Conservation (phyloP, 1,140 invertebrate species). For the Zaprionus gabonicus region DNA sequence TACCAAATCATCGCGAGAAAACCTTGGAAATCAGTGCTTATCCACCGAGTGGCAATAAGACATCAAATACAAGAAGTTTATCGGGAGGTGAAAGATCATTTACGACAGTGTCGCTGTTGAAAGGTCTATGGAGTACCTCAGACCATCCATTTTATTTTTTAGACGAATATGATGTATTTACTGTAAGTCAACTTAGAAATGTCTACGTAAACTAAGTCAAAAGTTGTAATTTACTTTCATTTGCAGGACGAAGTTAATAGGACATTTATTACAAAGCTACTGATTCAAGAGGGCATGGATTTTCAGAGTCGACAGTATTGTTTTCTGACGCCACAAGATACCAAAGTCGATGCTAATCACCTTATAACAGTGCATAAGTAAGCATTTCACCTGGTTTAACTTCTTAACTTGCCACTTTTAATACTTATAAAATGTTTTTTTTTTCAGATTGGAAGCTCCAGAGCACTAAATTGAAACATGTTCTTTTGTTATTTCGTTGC, state of each 20-base stretch:
- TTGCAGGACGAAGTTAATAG: constrained; percentile 90
- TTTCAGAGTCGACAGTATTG: constrained; percentile 89
- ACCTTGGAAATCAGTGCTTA: constrained; percentile 87
- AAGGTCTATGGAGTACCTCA: constrained; percentile 96
- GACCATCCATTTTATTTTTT: constrained; percentile 97
- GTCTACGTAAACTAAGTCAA: neutral
- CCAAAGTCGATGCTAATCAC: constrained; percentile 85
- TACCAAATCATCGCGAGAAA: constrained; percentile 87
- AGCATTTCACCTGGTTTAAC: neutral
- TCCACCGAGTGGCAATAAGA: constrained; percentile 84
- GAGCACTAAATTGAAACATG: constrained; percentile 39
- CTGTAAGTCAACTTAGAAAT: constrained; percentile 87
- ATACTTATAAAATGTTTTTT: too few species aligned
- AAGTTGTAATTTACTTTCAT: neutral
- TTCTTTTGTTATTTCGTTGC: constrained; percentile 7
- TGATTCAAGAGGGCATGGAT: constrained; percentile 87
- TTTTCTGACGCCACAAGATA: constrained; percentile 91
- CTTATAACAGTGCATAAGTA: constrained; percentile 87
- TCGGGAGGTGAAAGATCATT: constrained; percentile 98
- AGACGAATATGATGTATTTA: constrained; percentile 99
- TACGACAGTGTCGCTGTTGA: constrained; percentile 96
- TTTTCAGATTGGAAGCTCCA: constrained; percentile 58
- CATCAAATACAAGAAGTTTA: constrained; percentile 87
- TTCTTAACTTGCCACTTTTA: neutral
- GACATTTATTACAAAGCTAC: constrained; percentile 88